Percentiles rank a stretch among this genome's conserved stretches.
phyloP scores from a whole-genome alignment of 2,113 vertebrate genomes.

The Mungos mungo region DNA sequence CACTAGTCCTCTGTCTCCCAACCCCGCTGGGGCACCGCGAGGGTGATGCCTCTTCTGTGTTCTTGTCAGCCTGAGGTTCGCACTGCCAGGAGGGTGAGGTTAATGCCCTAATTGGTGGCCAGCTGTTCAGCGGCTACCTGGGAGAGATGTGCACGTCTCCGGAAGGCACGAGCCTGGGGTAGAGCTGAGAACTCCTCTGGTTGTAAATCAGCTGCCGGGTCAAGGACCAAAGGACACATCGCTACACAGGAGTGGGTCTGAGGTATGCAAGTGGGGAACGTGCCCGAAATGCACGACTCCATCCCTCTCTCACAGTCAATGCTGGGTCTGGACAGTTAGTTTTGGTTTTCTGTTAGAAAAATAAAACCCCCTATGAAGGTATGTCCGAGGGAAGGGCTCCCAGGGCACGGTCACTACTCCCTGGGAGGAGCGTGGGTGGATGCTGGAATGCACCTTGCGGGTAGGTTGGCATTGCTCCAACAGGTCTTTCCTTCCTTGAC shows the following conservation, averaged over 20 bases:
- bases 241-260: background rate
- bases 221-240: background rate
- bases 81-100: background rate
- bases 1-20: background rate
- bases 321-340: background rate
- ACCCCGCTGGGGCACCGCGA: background rate
- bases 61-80: background rate
- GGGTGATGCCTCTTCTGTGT: background rate
- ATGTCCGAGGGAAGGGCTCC: background rate
- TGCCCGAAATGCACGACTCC: background rate
- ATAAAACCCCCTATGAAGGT: background rate
- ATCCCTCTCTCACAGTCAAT: background rate
- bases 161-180: background rate
- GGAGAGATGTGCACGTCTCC: background rate
- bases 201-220: background rate
- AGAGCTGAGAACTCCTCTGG: background rate
- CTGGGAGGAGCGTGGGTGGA: fast-evolving
- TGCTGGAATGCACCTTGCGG: background rate
- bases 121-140: background rate
- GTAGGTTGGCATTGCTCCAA: background rate
- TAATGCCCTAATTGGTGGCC: background rate
- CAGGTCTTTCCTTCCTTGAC: background rate
- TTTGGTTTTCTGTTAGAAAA: slow-evolving; percentile 49
- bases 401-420: background rate
- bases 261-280: background rate